These are phyloP conservation scores for Apistogramma diplotaenia DNA, from an alignment of 2,113 vertebrate species.

Conservation along the genomic window DNA sequence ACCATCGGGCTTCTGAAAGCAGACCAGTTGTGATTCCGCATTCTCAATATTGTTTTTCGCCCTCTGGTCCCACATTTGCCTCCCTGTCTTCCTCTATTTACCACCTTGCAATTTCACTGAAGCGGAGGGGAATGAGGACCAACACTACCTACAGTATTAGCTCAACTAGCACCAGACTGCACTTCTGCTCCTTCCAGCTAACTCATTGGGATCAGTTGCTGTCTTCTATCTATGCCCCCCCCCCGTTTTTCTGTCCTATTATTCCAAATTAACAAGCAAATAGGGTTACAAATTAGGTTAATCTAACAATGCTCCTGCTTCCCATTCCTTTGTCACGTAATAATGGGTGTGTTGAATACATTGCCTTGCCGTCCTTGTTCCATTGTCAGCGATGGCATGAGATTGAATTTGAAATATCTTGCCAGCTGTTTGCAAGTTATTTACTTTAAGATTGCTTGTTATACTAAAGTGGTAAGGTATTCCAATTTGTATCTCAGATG, in stretches of 20 bases:
- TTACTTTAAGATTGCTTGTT: background rate
- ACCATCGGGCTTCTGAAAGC: conserved; percentile 76
- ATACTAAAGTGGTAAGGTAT: conserved; percentile 21
- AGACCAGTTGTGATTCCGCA: background rate
- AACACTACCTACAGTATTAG: background rate
- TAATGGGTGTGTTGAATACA: background rate
- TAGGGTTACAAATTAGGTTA: background rate
- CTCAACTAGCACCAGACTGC: background rate
- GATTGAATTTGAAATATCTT: conserved; percentile 27
- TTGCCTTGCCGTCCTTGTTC: conserved; percentile 4
- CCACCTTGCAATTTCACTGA: background rate
- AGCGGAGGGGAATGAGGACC: conserved; percentile 13
- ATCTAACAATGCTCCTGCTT: conserved; percentile 3
- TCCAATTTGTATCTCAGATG: conserved; percentile 20
- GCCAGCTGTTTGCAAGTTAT: background rate
- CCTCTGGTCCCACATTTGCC: conserved; percentile 2
- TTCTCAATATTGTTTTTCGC: too few species aligned
- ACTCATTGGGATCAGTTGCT: background rate
- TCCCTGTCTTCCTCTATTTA: background rate
- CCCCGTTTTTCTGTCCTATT: background rate
- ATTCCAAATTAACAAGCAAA: conserved; percentile 31
- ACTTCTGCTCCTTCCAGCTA: background rate
- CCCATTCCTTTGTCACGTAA: background rate
- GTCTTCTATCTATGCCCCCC: background rate
- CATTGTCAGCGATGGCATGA: conserved; percentile 6